Base-by-base conservation (phyloP, 2,113 vertebrate genomes). In the Physeter macrocephalus region DNA sequence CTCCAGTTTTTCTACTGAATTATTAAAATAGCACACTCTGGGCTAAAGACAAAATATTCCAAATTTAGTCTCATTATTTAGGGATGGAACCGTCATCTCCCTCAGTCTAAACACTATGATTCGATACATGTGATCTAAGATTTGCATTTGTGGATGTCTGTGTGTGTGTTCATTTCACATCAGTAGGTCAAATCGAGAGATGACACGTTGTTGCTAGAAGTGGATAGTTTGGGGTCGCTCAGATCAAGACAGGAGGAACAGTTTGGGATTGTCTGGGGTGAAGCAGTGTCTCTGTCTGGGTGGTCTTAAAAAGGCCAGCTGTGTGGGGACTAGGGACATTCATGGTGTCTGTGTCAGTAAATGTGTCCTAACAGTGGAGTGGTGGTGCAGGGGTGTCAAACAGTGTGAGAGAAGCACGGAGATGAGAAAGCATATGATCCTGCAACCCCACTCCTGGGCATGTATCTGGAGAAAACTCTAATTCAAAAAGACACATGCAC, bases 391-490 rank as follows among this genome's bases (percentile, higher is more conserved):
- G 49, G 8, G 39, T 41, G 18, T 49, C 39, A n/a, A 23, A 39
- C 1, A 0, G 3, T 3, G 20, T 52, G 71, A 25, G 3, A 25
- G 49, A 27, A n/a, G 14, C 25, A 14, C 1, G 8, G 17, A 14
- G 12, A 69, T 29, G 39, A 54, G 39, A 31, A 46, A 75, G 27
- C 72, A 18, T 31, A 6, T 46, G 4, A 46, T 11, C 54, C 54
- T 21, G 54, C 6, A 57, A 8, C 7, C 20, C 54, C 54, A 57
- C 54, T 57, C 20, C 54, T 21, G 54, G 54, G 54, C 54, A 57
- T 57, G 8, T 18, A 21, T 57, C 54, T 57, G 54, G 54, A 21
- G 54, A 21, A 57, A 21, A 57, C 6, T 57, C 54, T 57, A 57
- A 57, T 57, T 52, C 49, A 52, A 52, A 14, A 52, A 52, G 46